Evolutionary conservation across 2,797 vertebrate genomes (phyloP).

Genomic region (Carduelis carduelis): DNA sequence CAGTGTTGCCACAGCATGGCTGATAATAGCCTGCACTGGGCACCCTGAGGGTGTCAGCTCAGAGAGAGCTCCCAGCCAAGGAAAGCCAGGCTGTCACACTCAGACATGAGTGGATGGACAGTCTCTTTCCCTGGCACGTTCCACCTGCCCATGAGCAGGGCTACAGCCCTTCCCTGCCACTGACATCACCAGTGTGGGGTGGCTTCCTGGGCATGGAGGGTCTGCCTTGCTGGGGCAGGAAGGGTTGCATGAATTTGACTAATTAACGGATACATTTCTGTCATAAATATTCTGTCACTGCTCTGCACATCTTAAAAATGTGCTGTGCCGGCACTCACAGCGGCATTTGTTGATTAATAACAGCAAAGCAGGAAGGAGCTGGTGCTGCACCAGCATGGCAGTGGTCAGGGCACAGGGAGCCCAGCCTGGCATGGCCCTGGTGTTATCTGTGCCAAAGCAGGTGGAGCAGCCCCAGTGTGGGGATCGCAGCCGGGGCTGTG

Average conservation of each 20-base stretch:
- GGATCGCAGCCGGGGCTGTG: conserved; percentile 69
- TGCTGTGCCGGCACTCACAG: accelerated
- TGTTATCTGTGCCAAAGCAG: conserved; percentile 61
- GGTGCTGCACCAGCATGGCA: not conserved
- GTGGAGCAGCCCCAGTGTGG: conserved; percentile 48
- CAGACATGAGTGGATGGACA: accelerated
- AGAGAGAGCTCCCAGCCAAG: accelerated
- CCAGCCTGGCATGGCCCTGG: accelerated
- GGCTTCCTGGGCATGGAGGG: accelerated
- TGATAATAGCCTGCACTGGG: not conserved
- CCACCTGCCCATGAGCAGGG: not conserved
- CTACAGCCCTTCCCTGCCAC: not conserved
- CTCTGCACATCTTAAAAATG: not conserved
- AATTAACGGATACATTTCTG: not conserved
- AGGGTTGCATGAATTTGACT: not conserved
- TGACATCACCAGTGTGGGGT: accelerated
- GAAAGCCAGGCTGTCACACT: accelerated
- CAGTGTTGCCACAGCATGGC: not conserved
- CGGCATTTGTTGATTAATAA: not conserved
- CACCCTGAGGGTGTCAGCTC: not conserved
- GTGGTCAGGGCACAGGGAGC: not conserved
- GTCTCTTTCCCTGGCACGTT: not conserved
- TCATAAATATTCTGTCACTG: not conserved
- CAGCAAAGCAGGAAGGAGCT: not conserved
- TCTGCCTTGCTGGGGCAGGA: accelerated